Base-by-base conservation (phyloP, 2,113 vertebrate species). In the Empidonax alnorum region DNA sequence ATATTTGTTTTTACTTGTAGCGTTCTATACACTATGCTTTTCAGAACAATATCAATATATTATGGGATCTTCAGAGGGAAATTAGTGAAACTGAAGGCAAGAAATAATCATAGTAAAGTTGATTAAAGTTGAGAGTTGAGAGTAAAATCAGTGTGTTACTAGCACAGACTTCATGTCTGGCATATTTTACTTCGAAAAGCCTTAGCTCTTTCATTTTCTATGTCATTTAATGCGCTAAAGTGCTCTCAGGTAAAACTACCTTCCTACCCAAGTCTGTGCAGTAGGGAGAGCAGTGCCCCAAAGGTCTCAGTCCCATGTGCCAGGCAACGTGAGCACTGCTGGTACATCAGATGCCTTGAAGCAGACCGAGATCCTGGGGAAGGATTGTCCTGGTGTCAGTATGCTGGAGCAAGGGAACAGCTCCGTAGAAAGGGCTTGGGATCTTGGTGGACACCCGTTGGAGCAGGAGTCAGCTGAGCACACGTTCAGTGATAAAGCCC, bases 401-500 rank as follows among this genome's bases (percentile, higher is more conserved):
- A 31, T 59, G n/a, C 31, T 63, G 56, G 17, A 52, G 7, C 39
- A 30, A 53, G 12, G 33, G 30, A 52, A 8, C 9, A 49, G 24
- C 42, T 83, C 52, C 90, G n/a, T 42, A 68, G 52, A 30, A 63
- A 41, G 31, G 42, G 19, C 31, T 23, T 19, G 37, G 14, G 14
- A 13, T n/a, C 47, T 19, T 41, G 71, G 27, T 1, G 3, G 66
- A 41, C 12, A 31, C 19, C 3, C 10, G 24, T 2, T 0, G 41
- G 72, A 59, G 17, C 12, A 14, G 63, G 16, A 31, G 13, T 42
- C 39, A n/a, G 28, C n/a, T 89, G 24, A 53, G 50, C 1, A 3
- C 35, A 6, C 10, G 9, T 35, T 46, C 30, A 27, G 14, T 42
- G 47, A 3, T 24, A 31, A 50, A 59, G 21, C 30, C 46, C 15